These are phyloP conservation scores for Astreopora myriophthalma DNA, from an alignment of 64 coral and sea anemone species.

Conservation along the genomic window DNA sequence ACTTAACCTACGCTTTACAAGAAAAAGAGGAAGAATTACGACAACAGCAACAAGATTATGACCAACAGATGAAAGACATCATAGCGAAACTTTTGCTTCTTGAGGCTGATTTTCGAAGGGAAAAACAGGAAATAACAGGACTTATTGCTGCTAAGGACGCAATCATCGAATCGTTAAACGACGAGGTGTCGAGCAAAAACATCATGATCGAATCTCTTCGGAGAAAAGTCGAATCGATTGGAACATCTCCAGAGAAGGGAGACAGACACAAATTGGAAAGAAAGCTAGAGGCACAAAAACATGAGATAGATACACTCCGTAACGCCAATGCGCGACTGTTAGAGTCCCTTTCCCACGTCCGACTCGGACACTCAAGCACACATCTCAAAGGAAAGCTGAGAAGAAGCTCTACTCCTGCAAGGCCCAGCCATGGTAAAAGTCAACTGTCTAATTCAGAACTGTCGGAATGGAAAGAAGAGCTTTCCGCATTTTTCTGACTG, in stretches of 20 bases:
- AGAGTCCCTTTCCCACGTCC: constrained; percentile 40
- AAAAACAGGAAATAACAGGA: constrained; percentile 52
- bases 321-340: constrained; percentile 57
- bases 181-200: constrained; percentile 18
- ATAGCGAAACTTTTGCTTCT: constrained; percentile 31
- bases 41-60: background rate
- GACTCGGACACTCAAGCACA: background rate
- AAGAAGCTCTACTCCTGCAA: background rate
- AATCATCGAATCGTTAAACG: constrained; percentile 17
- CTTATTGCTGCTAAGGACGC: constrained; percentile 16
- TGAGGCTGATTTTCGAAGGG: constrained; percentile 50
- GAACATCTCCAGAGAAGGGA: background rate
- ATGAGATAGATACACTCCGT: constrained; percentile 45
- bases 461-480: constrained; percentile 65
- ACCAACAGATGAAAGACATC: constrained; percentile 58
- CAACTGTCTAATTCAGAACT: background rate
- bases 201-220: constrained; percentile 2
- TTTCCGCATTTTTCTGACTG: constrained; percentile 70
- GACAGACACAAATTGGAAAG: constrained; percentile 53
- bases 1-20: constrained; percentile 40
- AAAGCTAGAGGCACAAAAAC: constrained; percentile 26
- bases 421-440: background rate
- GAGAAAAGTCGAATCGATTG: constrained; percentile 4
- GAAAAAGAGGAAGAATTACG: constrained; percentile 41
- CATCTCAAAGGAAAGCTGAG: constrained; percentile 15